phyloP scores from a whole-genome alignment of 1,140 invertebrate species.

The Helicorthomorpha holstii region DNA sequence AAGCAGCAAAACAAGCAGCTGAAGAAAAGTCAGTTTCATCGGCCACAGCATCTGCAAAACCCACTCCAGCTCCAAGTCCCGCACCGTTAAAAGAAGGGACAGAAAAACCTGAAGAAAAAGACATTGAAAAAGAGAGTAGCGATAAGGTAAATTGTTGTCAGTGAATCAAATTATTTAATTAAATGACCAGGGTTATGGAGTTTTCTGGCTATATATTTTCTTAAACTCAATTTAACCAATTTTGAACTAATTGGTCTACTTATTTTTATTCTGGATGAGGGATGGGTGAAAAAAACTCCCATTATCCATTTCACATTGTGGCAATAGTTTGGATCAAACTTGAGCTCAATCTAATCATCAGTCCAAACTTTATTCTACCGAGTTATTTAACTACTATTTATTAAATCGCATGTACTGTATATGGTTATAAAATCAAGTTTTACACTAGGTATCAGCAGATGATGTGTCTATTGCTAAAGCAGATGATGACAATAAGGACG shows the following conservation, averaged over 20 bases:
- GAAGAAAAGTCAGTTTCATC: slow-evolving; percentile 19
- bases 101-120: slow-evolving; percentile 26
- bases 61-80: not conserved
- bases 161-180: too few relatives aligned
- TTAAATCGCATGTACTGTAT: slow-evolving; percentile 14
- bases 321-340: too few relatives aligned
- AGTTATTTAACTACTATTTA: slow-evolving; percentile 6
- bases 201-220: too few relatives aligned
- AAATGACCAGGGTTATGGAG: too few relatives aligned
- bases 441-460: not conserved
- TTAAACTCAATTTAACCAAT: too few relatives aligned
- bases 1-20: slow-evolving; percentile 31
- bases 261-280: too few relatives aligned
- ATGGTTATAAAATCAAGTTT: slow-evolving; percentile 10
- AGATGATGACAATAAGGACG: slow-evolving; percentile 14
- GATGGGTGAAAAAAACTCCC: too few relatives aligned
- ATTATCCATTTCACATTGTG: too few relatives aligned
- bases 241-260: too few relatives aligned
- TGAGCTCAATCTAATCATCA: slow-evolving; percentile 17
- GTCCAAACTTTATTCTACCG: slow-evolving; percentile 20
- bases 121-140: slow-evolving; percentile 12
- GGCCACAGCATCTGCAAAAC: not conserved
- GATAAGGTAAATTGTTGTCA: too few relatives aligned
- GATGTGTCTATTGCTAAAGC: not conserved
- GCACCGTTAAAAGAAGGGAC: slow-evolving; percentile 14